phyloP scores from a whole-genome alignment of 2,113 vertebrate species.

The Sturnus vulgaris region DNA sequence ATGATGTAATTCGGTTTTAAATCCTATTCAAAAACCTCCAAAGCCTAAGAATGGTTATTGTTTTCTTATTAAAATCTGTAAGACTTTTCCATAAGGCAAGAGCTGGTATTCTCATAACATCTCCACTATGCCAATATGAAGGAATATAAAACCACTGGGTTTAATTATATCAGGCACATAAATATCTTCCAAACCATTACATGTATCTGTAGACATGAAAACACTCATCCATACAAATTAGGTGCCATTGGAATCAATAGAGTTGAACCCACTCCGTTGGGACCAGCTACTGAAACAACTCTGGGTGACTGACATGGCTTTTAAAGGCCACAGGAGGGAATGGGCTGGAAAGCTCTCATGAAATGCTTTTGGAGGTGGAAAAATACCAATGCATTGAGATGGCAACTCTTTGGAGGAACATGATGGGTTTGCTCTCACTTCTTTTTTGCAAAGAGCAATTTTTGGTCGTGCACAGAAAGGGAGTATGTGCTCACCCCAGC shows the following conservation, averaged over 20 bases:
- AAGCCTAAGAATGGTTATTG: constrained; percentile 56
- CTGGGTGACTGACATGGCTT: neutral
- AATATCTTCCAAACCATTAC: constrained; percentile 25
- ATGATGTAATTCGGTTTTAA: constrained; percentile 34
- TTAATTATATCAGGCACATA: constrained; percentile 37
- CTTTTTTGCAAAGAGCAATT: neutral
- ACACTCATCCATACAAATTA: constrained; percentile 7
- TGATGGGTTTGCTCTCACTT: neutral
- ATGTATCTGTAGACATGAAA: neutral
- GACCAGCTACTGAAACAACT: constrained; percentile 13
- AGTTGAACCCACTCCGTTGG: neutral
- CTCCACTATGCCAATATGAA: neutral
- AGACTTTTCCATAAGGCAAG: constrained; percentile 38
- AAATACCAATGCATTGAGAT: neutral
- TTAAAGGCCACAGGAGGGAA: constrained; percentile 1
- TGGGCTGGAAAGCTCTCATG: neutral
- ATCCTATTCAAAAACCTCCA: constrained; percentile 31
- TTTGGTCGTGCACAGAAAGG: neutral
- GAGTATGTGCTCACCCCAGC: neutral
- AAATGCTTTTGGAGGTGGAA: constrained; percentile 1
- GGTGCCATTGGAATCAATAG: neutral
- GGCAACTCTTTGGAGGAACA: neutral
- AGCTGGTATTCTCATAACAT: constrained; percentile 36
- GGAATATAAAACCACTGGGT: constrained; percentile 24
- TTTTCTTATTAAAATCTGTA: constrained; percentile 43